These are phyloP conservation scores for Drosophila rellima DNA, from an alignment of 2,888 invertebrate species.

Conservation along the genomic window DNA sequence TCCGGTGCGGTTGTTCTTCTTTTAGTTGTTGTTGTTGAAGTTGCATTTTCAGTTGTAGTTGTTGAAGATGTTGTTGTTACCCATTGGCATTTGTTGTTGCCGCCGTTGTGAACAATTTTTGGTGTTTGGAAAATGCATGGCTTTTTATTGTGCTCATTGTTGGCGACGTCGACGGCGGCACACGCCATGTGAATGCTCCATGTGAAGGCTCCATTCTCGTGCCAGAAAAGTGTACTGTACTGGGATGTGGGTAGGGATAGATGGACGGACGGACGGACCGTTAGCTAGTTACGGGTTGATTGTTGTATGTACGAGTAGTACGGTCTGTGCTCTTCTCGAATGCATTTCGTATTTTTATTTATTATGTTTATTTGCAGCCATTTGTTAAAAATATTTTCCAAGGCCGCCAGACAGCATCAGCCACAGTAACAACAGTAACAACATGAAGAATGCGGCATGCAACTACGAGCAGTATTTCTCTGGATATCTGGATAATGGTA, in stretches of 20 bases:
- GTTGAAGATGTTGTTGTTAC: conserved; percentile 33
- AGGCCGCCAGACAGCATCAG: conserved; percentile 56
- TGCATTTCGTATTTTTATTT: conserved; percentile 70
- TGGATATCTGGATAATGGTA: conserved; percentile 15
- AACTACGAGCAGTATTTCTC: conserved; percentile 12
- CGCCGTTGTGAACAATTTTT: conserved; percentile 73
- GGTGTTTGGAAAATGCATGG: conserved; percentile 82
- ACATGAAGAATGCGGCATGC: conserved; percentile 34
- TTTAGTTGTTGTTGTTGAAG: conserved; percentile 34
- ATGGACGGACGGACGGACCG: conserved; percentile 37
- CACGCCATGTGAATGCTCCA: conserved; percentile 55
- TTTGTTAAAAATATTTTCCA: conserved; percentile 74
- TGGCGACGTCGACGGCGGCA: conserved; percentile 61
- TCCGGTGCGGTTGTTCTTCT: conserved; percentile 80
- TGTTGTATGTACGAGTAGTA: conserved; percentile 4
- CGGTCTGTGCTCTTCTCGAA: conserved; percentile 49
- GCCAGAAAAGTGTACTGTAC: too few relatives aligned
- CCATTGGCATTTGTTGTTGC: conserved; percentile 35
- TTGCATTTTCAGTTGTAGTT: conserved; percentile 30
- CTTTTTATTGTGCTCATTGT: conserved; percentile 80
- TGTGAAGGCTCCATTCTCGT: background rate
- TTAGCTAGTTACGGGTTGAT: conserved; percentile 53
- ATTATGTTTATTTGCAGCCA: conserved; percentile 80
- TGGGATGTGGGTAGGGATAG: conserved; percentile 25
- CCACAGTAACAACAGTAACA: conserved; percentile 21